phyloP scores from a whole-genome alignment of 2,113 vertebrate species.

The Notechis scutatus region DNA sequence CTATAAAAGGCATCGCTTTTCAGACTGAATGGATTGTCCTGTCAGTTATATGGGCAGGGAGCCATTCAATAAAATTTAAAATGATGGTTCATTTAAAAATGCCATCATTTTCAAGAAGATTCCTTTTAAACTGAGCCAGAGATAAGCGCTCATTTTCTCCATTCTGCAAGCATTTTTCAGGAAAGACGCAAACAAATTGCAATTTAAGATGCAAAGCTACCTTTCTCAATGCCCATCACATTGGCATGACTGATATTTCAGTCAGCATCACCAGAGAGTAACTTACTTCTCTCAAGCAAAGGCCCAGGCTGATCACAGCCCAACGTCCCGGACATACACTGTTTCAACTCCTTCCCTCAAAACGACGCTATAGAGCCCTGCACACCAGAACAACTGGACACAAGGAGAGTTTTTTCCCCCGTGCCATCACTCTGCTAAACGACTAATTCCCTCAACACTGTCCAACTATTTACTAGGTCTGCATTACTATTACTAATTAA shows the following conservation, averaged over 20 bases:
- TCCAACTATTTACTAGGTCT: no score
- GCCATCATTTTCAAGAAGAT: neutral
- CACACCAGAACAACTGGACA: no score
- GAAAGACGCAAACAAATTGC: slow-evolving; percentile 13
- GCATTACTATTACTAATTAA: no score
- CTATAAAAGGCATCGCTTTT: slow-evolving; percentile 20
- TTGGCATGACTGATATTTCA: neutral
- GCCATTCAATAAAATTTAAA: slow-evolving; percentile 15
- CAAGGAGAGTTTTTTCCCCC: no score
- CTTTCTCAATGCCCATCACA: neutral
- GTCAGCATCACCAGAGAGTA: neutral
- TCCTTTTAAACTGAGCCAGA: slow-evolving; percentile 12
- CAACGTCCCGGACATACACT: no score
- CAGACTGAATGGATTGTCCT: slow-evolving; percentile 16
- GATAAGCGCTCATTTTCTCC: slow-evolving; percentile 5
- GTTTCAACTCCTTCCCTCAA: no score
- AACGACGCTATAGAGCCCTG: no score
- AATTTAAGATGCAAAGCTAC: slow-evolving; percentile 1
- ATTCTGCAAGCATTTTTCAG: slow-evolving; percentile 1
- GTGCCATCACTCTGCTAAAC: no score
- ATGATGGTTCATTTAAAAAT: neutral
- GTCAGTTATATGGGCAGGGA: slow-evolving; percentile 11
- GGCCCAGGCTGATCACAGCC: neutral
- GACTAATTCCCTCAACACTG: no score
- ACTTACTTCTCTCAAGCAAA: neutral